phyloP scores from a whole-genome alignment of 2,888 invertebrate genomes.

The Aphodius granarius region DNA sequence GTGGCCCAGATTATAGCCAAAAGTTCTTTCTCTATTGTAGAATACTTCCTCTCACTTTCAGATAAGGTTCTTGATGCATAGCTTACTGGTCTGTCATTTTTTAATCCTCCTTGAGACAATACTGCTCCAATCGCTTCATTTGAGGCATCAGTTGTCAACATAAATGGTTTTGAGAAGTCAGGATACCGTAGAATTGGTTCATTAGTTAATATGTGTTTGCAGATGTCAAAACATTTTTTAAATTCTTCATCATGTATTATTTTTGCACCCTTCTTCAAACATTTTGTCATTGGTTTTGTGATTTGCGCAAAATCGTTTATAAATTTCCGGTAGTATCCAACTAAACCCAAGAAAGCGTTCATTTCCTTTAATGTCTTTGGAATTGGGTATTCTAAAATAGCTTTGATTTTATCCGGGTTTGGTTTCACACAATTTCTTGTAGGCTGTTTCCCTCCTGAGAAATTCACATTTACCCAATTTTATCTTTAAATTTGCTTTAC shows the following conservation, averaged over 20 bases:
- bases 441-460: conserved; percentile 6
- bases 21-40: conserved; percentile 29
- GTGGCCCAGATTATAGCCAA: conserved; percentile 26
- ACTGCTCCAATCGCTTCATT: conserved; percentile 26
- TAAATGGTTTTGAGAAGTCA: conserved; percentile 20
- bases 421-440: conserved; percentile 29
- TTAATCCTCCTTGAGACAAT: conserved; percentile 28
- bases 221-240: background rate
- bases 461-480: conserved; percentile 16
- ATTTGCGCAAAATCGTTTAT: conserved; percentile 20
- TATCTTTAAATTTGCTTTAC: conserved; percentile 16
- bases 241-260: background rate
- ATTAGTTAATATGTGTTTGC: conserved; percentile 14
- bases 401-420: conserved; percentile 30
- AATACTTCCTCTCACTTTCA: conserved; percentile 26
- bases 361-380: conserved; percentile 27
- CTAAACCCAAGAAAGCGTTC: conserved; percentile 21
- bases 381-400: conserved; percentile 26
- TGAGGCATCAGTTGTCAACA: conserved; percentile 24
- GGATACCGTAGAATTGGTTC: conserved; percentile 19
- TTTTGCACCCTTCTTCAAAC: conserved; percentile 9
- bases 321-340: conserved; percentile 33
- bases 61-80: conserved; percentile 32
- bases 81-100: conserved; percentile 25
- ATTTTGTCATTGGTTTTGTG: conserved; percentile 15